Conservation (phyloP, 1,140 invertebrate species). For the Meteorus sp. region DNA sequence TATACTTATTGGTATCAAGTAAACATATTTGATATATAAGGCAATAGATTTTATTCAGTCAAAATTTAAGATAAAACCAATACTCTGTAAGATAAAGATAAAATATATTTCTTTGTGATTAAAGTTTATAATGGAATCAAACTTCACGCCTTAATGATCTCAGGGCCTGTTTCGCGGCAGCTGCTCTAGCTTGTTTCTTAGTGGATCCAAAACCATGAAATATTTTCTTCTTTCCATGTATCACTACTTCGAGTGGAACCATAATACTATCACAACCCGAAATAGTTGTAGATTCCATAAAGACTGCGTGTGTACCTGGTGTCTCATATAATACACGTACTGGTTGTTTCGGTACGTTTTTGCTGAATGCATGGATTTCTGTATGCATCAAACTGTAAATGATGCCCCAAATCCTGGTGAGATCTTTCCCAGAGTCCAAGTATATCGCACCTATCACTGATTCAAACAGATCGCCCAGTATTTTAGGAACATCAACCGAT, state of each 20-base stretch:
- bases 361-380: conserved; percentile 68
- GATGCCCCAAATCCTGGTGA: conserved; percentile 82
- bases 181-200: neutral
- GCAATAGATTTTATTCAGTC: no score
- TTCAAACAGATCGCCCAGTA: conserved; percentile 93
- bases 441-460: conserved; percentile 90
- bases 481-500: conserved; percentile 89
- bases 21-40: no score
- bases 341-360: conserved; percentile 85
- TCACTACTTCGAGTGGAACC: neutral
- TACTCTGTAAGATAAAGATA: no score
- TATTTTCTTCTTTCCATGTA: neutral
- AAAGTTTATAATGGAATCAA: no score
- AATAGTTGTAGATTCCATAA: neutral
- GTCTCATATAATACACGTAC: conserved; percentile 82
- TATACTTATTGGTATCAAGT: no score
- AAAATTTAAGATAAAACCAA: no score
- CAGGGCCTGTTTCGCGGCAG: neutral
- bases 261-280: neutral
- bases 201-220: neutral
- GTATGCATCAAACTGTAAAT: conserved; percentile 74
- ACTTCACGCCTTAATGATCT: neutral
- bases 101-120: no score
- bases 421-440: conserved; percentile 78
- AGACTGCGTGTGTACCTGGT: conserved; percentile 60